These are phyloP conservation scores for Holothuria scabra DNA, from an alignment of 53 echinoderm and acorn worm species.

Conservation along the genomic window DNA sequence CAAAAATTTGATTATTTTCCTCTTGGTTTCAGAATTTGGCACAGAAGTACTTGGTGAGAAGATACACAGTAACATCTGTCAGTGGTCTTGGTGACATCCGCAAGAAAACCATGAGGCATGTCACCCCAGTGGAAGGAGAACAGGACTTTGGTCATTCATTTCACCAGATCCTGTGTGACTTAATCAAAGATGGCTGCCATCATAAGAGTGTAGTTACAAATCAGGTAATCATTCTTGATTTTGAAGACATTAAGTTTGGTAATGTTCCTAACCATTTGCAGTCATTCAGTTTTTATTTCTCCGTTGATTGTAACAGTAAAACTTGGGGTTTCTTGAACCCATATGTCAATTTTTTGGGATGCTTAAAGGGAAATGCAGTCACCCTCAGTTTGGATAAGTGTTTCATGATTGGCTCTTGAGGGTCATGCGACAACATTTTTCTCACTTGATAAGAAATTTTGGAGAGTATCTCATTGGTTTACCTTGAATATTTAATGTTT, in stretches of 20 bases:
- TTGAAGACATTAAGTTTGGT: not conserved
- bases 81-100: not conserved
- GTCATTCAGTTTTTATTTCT: no score
- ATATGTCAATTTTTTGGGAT: no score
- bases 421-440: no score
- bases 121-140: conserved; percentile 19
- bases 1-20: not conserved
- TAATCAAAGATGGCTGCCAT: conserved; percentile 3
- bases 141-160: not conserved
- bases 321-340: no score
- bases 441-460: no score
- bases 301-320: no score
- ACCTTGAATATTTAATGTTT: no score
- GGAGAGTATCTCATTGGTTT: no score
- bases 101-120: not conserved
- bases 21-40: not conserved
- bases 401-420: no score
- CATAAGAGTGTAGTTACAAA: conserved; percentile 18
- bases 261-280: no score
- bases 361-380: no score
- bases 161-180: conserved; percentile 3
- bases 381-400: no score
- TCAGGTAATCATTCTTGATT: not conserved
- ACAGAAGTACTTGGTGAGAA: not conserved
- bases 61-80: conserved; percentile 12